Evolutionary conservation across 1,140 invertebrate genomes (phyloP), one percentile per base, ranked within the genome.

Genomic region (Papilio glaucus): DNA sequence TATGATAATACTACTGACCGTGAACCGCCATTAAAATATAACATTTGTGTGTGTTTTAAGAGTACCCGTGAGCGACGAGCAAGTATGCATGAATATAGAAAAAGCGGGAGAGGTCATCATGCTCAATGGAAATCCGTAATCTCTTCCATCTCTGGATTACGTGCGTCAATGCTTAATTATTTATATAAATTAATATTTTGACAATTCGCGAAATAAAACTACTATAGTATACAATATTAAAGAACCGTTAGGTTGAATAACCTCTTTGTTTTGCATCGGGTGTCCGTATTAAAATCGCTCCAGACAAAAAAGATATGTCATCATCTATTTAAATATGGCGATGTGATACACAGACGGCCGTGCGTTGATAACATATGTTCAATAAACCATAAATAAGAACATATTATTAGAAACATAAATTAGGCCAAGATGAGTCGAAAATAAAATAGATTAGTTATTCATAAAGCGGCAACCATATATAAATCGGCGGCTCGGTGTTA

Each of bases 391-490:
- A 49, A 49, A 49, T 21, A 49, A 21, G 15, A 26, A 13, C 60
- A 37, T 37, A 18, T 61, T 15, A 72, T 39, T 18, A 39, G 8
- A 39, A 41, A 38, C 15, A 18, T 38, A 39, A 39, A 65, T 39
- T 39, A 65, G 62, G 15, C 9, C 18, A 65, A 13, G 62, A 65
- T 38, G 13, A 62, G 26, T 18, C 33, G 12, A 62, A 38, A 38
- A 38, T 37, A 18, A 45, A 18, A 18, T 15, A n/a, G 7, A 42
- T 1, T n/a, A 45, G 4, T 57, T 41, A 18, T 12, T 65, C 10
- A 18, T 38, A 63, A 62, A 53, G 73, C 75, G 75, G 60, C 79
- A 82, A 75, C 84, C 84, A 61, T 86, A 80, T 8, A n/a, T 9
- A 18, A 42, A 33, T 24, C 24, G 41, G 68, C 63, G 73, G 38